Percentiles rank a stretch among this genome's conserved stretches.
Evolutionary conservation across 2,797 vertebrate species (phyloP).

Genomic region (Phoebastria nigripes): DNA sequence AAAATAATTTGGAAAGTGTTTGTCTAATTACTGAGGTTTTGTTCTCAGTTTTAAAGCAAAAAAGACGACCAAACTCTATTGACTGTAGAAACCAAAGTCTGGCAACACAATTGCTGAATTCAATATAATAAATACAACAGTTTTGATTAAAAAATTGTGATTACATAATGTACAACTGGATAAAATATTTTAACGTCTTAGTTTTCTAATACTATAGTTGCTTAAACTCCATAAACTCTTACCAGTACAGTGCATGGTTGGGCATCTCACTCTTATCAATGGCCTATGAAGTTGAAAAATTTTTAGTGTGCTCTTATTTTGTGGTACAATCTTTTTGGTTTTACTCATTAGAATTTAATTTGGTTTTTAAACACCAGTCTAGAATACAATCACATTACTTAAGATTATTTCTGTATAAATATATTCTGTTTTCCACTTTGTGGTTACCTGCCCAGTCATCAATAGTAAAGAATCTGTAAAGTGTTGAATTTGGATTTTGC

Average conservation of each 20-base stretch:
- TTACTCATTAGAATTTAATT: neutral
- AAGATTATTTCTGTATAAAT: neutral
- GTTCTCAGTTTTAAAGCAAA: neutral
- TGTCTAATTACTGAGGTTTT: neutral
- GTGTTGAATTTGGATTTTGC: neutral
- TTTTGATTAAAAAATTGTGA: neutral
- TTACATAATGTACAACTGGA: neutral
- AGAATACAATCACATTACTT: neutral
- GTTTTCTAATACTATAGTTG: neutral
- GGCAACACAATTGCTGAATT: neutral
- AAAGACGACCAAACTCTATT: neutral
- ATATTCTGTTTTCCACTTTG: neutral
- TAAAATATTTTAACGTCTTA: neutral
- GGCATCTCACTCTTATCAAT: neutral
- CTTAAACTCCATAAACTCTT: neutral
- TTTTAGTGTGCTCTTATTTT: neutral
- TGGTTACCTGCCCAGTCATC: neutral
- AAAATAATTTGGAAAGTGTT: neutral
- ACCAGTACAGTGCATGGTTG: neutral
- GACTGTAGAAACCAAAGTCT: neutral
- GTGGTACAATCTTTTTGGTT: neutral
- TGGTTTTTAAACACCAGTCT: neutral
- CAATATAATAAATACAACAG: neutral
- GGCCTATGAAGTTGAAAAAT: neutral
- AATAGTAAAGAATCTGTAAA: neutral